These are phyloP conservation scores for Lamprologus tigripictilis DNA, from an alignment of 2,113 vertebrate species.

Conservation along the genomic window DNA sequence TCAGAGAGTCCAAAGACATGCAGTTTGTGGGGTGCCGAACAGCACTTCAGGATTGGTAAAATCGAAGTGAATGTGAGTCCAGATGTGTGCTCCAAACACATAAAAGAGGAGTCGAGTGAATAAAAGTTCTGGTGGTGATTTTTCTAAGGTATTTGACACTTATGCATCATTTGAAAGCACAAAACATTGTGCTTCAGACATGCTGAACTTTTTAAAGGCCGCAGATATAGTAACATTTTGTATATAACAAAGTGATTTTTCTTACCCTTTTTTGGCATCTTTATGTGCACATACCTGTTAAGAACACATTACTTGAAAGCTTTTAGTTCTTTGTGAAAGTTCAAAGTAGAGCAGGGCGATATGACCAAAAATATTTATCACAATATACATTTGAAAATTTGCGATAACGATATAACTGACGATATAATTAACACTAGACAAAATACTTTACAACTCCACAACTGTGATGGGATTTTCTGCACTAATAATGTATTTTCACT, in stretches of 20 bases:
- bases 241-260: neutral
- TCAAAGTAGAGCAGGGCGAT: neutral
- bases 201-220: neutral
- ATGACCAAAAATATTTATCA: too few species aligned
- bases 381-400: too few species aligned
- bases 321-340: neutral
- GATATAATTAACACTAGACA: too few species aligned
- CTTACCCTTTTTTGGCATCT: neutral
- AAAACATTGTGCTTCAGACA: neutral
- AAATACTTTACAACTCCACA: too few species aligned
- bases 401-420: too few species aligned
- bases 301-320: neutral
- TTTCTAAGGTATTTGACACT: neutral
- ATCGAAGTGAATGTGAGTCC: neutral
- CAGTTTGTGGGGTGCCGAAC: neutral
- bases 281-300: neutral
- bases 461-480: too few species aligned
- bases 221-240: neutral
- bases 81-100: neutral
- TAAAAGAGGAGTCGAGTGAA: neutral
- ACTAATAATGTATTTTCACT: too few species aligned
- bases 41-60: too few species aligned
- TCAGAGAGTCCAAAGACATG: neutral
- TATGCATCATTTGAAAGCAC: neutral
- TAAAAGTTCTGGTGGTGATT: too few species aligned